Base-by-base conservation (phyloP, 64 coral and sea anemone species). In the Orbicella faveolata region DNA sequence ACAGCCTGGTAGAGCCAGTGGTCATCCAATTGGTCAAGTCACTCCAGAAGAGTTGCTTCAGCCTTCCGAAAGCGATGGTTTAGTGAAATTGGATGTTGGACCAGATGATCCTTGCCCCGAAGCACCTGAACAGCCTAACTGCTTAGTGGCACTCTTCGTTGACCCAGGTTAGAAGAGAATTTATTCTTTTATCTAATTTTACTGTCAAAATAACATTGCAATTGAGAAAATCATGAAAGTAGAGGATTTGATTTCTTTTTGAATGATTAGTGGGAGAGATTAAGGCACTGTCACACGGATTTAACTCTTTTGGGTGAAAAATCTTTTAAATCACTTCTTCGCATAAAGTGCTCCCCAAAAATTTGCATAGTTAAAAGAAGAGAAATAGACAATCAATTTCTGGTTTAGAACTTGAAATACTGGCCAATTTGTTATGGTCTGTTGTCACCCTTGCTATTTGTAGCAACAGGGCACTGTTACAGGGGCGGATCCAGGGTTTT, bases 71-170 rank as follows among this genome's bases (percentile, higher is more conserved):
- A 88, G 87, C 30, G 87, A 88, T 63, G 87, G 87, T 63, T 88
- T 88, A 26, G 1, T 77, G 54, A 78, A 88, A 52, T 63, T 88
- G 87, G 33, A 88, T 61, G 74, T 88, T 53, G 15, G 0, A 21
- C 52, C 73, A 61, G 3, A 0, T 20, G 73, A 20, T 62, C 70
- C 70, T 37, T 8, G 6, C 34, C 87, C 87, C 6, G 25, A 57
- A 77, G 87, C 87, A 65, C 87, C 87, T 3, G 6, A 33, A 88
- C 87, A 88, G 30, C 87, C 87, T 9, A 88, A 88, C 73, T 88
- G 74, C 74, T 18, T 88, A 16, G 17, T 88, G 15, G 73, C 87
- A 62, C 52, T 88, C 2, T 1, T 63, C 33, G 87, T 77, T 76
- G 52, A 26, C 53, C 0, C 20, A 77, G 74, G 73, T 84, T 12